phyloP scores from a whole-genome alignment of 1,140 invertebrate genomes.

The Formica exsecta region DNA sequence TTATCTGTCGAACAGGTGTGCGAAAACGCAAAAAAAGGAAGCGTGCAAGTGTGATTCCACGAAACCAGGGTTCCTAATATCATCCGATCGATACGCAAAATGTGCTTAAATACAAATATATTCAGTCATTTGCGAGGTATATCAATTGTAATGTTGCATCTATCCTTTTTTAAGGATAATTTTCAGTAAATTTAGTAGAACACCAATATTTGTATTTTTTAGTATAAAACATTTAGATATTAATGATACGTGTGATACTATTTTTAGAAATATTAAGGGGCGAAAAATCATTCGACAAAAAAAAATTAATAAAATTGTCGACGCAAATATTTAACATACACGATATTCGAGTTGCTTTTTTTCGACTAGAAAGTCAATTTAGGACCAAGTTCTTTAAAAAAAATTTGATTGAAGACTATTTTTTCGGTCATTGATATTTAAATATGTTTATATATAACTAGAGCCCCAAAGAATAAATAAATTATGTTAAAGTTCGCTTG shows the following conservation, averaged over 20 bases:
- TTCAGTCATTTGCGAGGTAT: background rate
- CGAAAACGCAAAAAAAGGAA: conserved; percentile 37
- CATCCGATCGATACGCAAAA: conserved; percentile 37
- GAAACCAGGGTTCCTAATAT: conserved; percentile 6
- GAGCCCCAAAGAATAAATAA: background rate
- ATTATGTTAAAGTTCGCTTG: background rate
- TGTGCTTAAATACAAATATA: conserved; percentile 40
- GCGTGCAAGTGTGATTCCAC: conserved; percentile 46
- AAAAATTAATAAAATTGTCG: background rate
- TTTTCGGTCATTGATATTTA: background rate
- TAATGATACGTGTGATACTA: background rate
- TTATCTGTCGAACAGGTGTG: conserved; percentile 52
- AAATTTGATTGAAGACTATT: background rate
- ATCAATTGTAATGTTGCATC: conserved; percentile 15
- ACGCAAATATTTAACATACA: background rate
- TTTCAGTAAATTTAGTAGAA: conserved; percentile 5
- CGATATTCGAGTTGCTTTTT: background rate
- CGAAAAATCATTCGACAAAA: background rate
- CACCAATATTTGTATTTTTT: background rate
- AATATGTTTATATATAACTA: background rate
- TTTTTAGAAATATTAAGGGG: conserved; percentile 2
- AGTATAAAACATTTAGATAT: background rate
- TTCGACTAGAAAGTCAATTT: background rate
- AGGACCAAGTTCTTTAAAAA: background rate
- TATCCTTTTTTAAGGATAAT: background rate